Conservation (phyloP, 2,797 vertebrate genomes). For the Amphiprion clarkii region DNA sequence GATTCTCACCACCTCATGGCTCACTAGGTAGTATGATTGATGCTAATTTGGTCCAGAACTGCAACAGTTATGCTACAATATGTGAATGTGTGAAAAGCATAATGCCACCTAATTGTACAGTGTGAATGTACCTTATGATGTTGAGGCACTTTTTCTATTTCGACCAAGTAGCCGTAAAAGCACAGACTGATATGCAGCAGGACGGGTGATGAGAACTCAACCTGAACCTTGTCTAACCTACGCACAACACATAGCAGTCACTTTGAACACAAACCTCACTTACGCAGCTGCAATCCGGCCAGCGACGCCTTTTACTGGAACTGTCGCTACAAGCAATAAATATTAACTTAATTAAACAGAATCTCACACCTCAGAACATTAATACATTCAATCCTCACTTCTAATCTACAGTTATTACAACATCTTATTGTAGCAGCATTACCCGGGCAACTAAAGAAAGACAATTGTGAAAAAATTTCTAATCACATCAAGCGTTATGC, state of each 20-base stretch:
- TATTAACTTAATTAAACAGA: conserved; percentile 70
- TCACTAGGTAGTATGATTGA: conserved; percentile 25
- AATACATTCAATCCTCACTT: conserved; percentile 62
- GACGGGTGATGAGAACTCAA: neutral
- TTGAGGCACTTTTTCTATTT: conserved; percentile 73
- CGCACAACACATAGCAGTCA: conserved; percentile 12
- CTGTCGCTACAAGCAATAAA: conserved; percentile 73
- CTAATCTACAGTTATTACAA: conserved; percentile 65
- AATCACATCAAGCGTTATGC: conserved; percentile 29
- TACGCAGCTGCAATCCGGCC: conserved; percentile 18
- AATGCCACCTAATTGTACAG: conserved; percentile 30
- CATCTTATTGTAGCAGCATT: conserved; percentile 76
- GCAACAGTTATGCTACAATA: conserved; percentile 47
- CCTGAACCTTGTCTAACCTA: neutral
- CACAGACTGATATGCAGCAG: conserved; percentile 33
- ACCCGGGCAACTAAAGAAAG: conserved; percentile 67
- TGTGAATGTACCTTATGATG: conserved; percentile 58
- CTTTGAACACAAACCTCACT: conserved; percentile 32
- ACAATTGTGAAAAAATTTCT: conserved; percentile 7
- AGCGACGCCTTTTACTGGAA: conserved; percentile 4
- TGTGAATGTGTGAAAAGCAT: conserved; percentile 30
- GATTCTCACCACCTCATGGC: conserved; percentile 13
- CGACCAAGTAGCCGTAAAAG: conserved; percentile 16
- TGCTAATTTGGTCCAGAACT: conserved; percentile 61
- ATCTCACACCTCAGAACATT: conserved; percentile 46